These are phyloP conservation scores for Diarsia dahlii DNA, from an alignment of 2,888 invertebrate species.

Conservation along the genomic window DNA sequence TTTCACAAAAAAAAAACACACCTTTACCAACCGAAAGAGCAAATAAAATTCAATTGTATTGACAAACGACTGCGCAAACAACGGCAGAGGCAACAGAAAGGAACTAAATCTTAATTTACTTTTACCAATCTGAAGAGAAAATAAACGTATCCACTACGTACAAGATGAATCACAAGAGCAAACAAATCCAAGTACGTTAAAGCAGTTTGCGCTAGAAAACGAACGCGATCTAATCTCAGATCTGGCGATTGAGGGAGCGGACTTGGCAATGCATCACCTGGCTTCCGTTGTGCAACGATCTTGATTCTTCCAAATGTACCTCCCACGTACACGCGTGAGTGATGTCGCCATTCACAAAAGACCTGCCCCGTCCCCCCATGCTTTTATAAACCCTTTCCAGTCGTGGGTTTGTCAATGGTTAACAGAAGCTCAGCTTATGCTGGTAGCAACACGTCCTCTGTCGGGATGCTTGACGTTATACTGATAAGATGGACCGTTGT, in stretches of 20 bases:
- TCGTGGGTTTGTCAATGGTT: constrained; percentile 53
- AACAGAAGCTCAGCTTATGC: constrained; percentile 67
- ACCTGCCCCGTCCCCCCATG: constrained; percentile 67
- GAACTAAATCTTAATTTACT: constrained; percentile 73
- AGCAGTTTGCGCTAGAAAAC: constrained; percentile 84
- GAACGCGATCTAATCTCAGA: constrained; percentile 85
- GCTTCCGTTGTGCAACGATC: constrained; percentile 88
- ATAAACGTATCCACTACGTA: constrained; percentile 64
- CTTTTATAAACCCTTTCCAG: constrained; percentile 60
- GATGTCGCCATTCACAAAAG: constrained; percentile 76
- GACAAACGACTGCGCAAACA: constrained; percentile 56
- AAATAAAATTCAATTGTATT: constrained; percentile 59
- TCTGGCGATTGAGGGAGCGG: constrained; percentile 84
- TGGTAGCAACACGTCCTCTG: constrained; percentile 75
- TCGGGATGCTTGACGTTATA: constrained; percentile 78
- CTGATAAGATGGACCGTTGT: constrained; percentile 82
- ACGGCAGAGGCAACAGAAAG: constrained; percentile 51
- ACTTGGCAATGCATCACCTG: constrained; percentile 88
- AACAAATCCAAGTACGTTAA: constrained; percentile 79
- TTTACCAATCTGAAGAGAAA: constrained; percentile 72
- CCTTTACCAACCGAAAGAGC: constrained; percentile 33
- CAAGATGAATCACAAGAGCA: constrained; percentile 77
- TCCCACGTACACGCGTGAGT: constrained; percentile 85
- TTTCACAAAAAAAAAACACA: constrained; percentile 52
- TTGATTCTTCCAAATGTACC: constrained; percentile 88